A percentile compares a stretch with the other conserved stretches of the same genome.
phyloP scores from a whole-genome alignment of 2,113 vertebrate genomes.

The Brachyhypopomus gauderio region DNA sequence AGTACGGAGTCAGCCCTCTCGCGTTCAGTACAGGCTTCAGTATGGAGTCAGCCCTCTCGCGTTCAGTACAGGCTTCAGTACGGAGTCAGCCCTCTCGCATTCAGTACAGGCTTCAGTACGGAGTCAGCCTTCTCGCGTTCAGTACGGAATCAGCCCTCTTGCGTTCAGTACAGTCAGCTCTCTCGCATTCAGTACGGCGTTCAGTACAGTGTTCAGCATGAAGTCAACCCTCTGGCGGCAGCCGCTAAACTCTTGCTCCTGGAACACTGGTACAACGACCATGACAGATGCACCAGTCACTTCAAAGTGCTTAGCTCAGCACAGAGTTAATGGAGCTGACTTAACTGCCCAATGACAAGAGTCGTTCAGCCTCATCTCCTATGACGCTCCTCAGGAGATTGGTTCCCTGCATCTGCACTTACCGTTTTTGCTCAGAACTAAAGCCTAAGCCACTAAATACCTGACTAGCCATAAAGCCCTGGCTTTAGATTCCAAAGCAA shows the following conservation, averaged over 20 bases:
- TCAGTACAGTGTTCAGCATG: no score
- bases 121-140: no score
- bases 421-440: background rate
- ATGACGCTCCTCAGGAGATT: conserved; percentile 8
- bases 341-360: conserved; percentile 32
- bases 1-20: no score
- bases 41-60: no score
- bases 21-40: no score
- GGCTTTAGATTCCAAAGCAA: background rate
- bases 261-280: conserved; percentile 17
- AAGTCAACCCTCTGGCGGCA: background rate
- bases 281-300: conserved; percentile 46
- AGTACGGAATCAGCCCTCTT: no score
- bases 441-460: background rate
- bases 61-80: no score
- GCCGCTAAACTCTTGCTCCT: background rate
- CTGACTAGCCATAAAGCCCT: background rate
- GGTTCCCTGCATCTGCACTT: background rate
- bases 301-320: conserved; percentile 37
- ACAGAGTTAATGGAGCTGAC: conserved; percentile 44
- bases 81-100: no score
- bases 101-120: no score
- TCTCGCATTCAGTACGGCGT: no score
- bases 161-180: no score
- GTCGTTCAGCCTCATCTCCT: conserved; percentile 32